Percentiles rank a stretch among this genome's conserved stretches.
These are phyloP conservation scores for Phymastichus coffea DNA, from an alignment of 1,140 invertebrate species.

Conservation along the genomic window DNA sequence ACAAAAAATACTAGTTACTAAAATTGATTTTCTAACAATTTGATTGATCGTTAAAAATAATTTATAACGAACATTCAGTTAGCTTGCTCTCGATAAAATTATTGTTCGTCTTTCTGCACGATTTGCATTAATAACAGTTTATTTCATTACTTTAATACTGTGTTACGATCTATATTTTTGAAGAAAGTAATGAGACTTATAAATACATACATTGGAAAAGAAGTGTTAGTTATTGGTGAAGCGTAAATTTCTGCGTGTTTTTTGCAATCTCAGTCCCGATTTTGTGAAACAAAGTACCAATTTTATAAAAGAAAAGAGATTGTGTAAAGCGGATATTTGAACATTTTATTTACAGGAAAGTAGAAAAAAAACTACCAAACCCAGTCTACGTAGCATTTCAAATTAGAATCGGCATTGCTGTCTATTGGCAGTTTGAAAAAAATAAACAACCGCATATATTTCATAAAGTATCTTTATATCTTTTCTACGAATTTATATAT, in stretches of 20 bases:
- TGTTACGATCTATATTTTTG: conserved; percentile 4
- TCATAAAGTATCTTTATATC: conserved; percentile 28
- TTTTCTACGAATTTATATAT: conserved; percentile 36
- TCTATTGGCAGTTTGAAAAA: conserved; percentile 4
- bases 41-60: no score
- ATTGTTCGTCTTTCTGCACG: no score
- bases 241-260: no score
- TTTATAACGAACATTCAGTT: no score
- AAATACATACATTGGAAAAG: no score
- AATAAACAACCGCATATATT: conserved; percentile 2
- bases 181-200: background rate
- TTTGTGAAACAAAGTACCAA: conserved; percentile 21
- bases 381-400: conserved; percentile 15
- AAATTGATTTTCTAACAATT: no score
- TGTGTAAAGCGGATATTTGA: no score
- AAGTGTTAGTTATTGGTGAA: no score
- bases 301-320: conserved; percentile 20
- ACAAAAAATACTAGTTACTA: no score
- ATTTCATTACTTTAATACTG: conserved; percentile 10
- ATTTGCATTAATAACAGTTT: conserved; percentile 3
- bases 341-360: no score
- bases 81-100: no score
- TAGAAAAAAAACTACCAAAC: no score
- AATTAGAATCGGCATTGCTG: conserved; percentile 1
- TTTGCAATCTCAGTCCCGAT: conserved; percentile 15